Percentiles rank a stretch among this genome's conserved stretches.
phyloP scores from a whole-genome alignment of 2,113 vertebrate species.

The Chionodraco myersi region DNA sequence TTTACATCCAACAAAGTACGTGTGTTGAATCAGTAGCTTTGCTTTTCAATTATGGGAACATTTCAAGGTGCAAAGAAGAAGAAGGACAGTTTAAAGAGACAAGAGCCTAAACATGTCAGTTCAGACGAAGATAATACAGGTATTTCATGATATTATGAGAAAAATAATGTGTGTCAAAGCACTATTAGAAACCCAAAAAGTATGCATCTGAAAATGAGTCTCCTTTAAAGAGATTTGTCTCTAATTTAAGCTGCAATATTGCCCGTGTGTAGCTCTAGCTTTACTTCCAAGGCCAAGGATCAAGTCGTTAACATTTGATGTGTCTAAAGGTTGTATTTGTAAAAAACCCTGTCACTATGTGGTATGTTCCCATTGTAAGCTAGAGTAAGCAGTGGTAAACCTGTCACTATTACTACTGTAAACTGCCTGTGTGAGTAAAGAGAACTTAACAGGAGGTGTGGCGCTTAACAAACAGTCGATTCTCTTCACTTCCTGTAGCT shows the following conservation, averaged over 20 bases:
- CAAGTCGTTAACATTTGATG: not conserved
- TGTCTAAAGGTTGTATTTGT: not conserved
- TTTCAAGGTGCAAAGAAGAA: not conserved
- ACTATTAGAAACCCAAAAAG: too few species aligned
- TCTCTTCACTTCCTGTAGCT: not conserved
- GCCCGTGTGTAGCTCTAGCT: not conserved
- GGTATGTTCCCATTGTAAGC: too few species aligned
- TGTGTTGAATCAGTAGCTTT: not conserved
- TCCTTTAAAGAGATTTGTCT: too few species aligned
- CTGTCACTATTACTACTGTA: not conserved
- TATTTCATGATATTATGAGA: too few species aligned
- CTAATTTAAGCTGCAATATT: not conserved
- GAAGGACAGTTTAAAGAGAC: too few species aligned
- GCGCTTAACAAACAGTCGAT: not conserved
- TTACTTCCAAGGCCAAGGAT: not conserved
- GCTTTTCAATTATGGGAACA: conserved; percentile 13
- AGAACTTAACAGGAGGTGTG: conserved; percentile 5
- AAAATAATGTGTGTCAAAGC: too few species aligned
- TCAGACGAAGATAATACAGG: too few species aligned
- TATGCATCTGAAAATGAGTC: too few species aligned
- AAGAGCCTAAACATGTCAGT: too few species aligned
- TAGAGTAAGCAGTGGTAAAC: not conserved
- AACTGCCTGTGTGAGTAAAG: conserved; percentile 1
- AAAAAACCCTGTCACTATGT: not conserved
- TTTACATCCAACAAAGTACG: not conserved